Percentiles rank a stretch among this genome's conserved stretches.
These are phyloP conservation scores for Mimachlamys varia DNA, from an alignment of 2,888 invertebrate genomes.

Conservation along the genomic window DNA sequence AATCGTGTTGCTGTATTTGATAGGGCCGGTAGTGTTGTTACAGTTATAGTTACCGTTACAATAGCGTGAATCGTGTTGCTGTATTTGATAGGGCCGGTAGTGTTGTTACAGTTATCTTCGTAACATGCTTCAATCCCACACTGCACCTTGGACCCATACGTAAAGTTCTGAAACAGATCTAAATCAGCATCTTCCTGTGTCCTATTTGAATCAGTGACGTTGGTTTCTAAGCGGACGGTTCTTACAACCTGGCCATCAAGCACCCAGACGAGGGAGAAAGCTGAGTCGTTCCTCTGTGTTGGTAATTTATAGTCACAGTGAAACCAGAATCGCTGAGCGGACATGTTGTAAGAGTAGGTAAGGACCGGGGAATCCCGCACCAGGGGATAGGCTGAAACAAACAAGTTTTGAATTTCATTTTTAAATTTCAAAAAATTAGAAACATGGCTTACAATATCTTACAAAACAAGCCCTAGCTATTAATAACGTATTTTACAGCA, in stretches of 20 bases:
- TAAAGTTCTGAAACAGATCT: slow-evolving; percentile 50
- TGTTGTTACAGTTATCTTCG: slow-evolving; percentile 54
- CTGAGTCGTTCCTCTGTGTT: slow-evolving; percentile 45
- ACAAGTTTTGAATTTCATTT: neutral
- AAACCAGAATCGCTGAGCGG: slow-evolving; percentile 51
- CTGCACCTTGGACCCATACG: slow-evolving; percentile 56
- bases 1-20: slow-evolving; percentile 58
- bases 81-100: slow-evolving; percentile 57
- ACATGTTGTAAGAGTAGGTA: slow-evolving; percentile 53
- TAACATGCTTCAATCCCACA: slow-evolving; percentile 63
- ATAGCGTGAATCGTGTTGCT: slow-evolving; percentile 60
- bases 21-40: slow-evolving; percentile 57
- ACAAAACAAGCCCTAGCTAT: no score
- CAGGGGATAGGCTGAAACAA: slow-evolving; percentile 59
- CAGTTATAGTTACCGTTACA: slow-evolving; percentile 51
- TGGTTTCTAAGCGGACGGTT: neutral
- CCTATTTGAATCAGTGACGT: neutral
- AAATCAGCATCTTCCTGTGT: slow-evolving; percentile 38
- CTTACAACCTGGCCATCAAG: slow-evolving; percentile 46
- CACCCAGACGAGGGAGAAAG: slow-evolving; percentile 54
- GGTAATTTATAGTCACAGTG: slow-evolving; percentile 56
- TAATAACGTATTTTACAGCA: no score
- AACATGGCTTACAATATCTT: no score
- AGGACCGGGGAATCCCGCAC: slow-evolving; percentile 54
- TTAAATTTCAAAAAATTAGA: no score